Conservation (phyloP, 2,113 vertebrate genomes). For the Elephantulus edwardii region DNA sequence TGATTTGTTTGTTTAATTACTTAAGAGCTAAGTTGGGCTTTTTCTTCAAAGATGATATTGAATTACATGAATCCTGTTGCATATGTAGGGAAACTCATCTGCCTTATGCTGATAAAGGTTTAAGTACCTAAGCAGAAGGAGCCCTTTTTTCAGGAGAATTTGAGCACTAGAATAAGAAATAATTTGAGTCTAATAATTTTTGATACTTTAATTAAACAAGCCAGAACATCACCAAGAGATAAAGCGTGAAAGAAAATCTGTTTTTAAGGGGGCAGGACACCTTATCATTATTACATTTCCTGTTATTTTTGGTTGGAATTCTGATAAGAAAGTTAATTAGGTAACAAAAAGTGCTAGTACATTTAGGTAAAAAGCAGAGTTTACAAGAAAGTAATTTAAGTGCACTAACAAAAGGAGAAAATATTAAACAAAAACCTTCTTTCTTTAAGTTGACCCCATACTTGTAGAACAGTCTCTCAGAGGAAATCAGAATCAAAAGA, state of each 20-base stretch:
- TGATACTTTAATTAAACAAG: conserved; percentile 82
- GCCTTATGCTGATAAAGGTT: conserved; percentile 81
- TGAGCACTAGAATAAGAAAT: conserved; percentile 80
- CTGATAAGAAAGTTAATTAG: conserved; percentile 83
- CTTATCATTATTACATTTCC: conserved; percentile 78
- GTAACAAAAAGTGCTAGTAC: conserved; percentile 68
- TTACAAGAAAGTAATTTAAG: conserved; percentile 73
- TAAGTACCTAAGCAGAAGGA: conserved; percentile 75
- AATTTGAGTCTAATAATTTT: conserved; percentile 80
- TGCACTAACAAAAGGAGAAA: conserved; percentile 65
- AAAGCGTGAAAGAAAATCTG: conserved; percentile 67
- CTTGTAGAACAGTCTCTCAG: conserved; percentile 17
- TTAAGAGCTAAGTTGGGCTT: conserved; percentile 61
- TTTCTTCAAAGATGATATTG: conserved; percentile 65
- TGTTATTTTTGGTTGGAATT: conserved; percentile 80
- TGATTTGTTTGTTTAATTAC: conserved; percentile 77
- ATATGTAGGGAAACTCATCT: conserved; percentile 62
- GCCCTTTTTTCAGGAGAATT: conserved; percentile 75
- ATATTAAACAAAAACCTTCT: conserved; percentile 47
- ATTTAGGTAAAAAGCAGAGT: conserved; percentile 74
- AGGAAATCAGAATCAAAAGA: conserved; percentile 51
- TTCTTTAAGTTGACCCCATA: conserved; percentile 57
- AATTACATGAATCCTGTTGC: conserved; percentile 71
- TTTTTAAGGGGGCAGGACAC: conserved; percentile 67
- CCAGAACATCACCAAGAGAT: conserved; percentile 76